A percentile compares a stretch with the other conserved stretches of the same genome.
Evolutionary conservation across 2,888 invertebrate species (phyloP).

Genomic region (Perizoma flavofasciatum): DNA sequence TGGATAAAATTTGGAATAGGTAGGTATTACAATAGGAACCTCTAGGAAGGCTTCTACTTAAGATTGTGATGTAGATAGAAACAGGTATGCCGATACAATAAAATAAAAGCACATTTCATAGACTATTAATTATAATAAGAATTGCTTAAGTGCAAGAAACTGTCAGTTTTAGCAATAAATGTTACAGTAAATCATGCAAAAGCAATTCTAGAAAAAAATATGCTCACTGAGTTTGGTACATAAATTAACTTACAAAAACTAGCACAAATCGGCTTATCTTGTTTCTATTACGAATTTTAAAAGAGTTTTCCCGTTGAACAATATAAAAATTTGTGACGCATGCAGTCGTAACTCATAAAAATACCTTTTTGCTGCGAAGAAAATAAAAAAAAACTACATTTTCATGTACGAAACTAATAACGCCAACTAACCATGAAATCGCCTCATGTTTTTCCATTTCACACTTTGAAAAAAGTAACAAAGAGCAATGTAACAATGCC

Average conservation of each 20-base stretch:
- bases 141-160: neutral
- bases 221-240: neutral
- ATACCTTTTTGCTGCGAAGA: constrained; percentile 23
- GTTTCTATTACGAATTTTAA: neutral
- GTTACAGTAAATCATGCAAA: constrained; percentile 7
- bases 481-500: constrained; percentile 63
- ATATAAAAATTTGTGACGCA: constrained; percentile 29
- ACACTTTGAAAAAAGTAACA: constrained; percentile 61
- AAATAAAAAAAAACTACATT: constrained; percentile 24
- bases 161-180: constrained; percentile 10
- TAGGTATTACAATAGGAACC: no score
- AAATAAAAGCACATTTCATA: neutral
- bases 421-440: constrained; percentile 80
- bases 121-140: neutral
- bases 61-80: no score
- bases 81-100: no score
- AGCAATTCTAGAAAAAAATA: constrained; percentile 1
- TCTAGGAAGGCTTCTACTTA: no score
- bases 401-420: constrained; percentile 62
- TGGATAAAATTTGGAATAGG: no score
- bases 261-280: constrained; percentile 8
- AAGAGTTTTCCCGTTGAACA: constrained; percentile 18
- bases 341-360: constrained; percentile 36
- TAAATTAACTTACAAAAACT: constrained; percentile 18
- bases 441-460: constrained; percentile 78